These are phyloP conservation scores for Gymnoscelis rufifasciata DNA, from an alignment of 2,888 invertebrate genomes.

Conservation along the genomic window DNA sequence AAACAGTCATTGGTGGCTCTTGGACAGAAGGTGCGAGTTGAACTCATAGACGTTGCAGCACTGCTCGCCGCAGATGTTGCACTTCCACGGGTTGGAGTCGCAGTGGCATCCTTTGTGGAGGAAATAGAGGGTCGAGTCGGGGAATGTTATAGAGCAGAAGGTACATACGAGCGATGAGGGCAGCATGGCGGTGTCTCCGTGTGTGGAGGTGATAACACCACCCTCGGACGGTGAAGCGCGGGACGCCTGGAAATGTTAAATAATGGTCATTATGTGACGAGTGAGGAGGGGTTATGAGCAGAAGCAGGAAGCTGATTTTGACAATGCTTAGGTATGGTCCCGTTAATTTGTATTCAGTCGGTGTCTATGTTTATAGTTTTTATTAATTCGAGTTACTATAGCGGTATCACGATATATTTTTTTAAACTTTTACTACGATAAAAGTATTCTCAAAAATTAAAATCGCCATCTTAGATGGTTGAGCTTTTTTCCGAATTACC, in stretches of 20 bases:
- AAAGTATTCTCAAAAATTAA: too few relatives aligned
- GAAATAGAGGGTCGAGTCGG: slow-evolving; percentile 97
- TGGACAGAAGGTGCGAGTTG: slow-evolving; percentile 96
- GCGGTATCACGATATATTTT: too few relatives aligned
- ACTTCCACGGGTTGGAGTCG: slow-evolving; percentile 97
- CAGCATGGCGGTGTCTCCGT: slow-evolving; percentile 78
- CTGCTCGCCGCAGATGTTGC: slow-evolving; percentile 97
- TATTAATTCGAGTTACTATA: too few relatives aligned
- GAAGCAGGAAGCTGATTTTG: slow-evolving; percentile 8
- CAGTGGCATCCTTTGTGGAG: slow-evolving; percentile 99
- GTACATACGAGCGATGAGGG: slow-evolving; percentile 86
- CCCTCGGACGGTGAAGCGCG: slow-evolving; percentile 72
- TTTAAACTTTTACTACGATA: too few relatives aligned
- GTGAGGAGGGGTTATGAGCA: not conserved
- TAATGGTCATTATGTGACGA: slow-evolving; percentile 4
- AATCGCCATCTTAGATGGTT: too few relatives aligned
- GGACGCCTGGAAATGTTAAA: slow-evolving; percentile 49
- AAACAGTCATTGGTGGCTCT: slow-evolving; percentile 90
- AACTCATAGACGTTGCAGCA: slow-evolving; percentile 98
- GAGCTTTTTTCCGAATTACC: too few relatives aligned
- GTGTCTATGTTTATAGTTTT: too few relatives aligned
- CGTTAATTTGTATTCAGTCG: not conserved
- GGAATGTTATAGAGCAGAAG: slow-evolving; percentile 96
- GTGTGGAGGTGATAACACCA: slow-evolving; percentile 86
- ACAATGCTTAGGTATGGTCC: not conserved